Evolutionary conservation across 2,888 invertebrate genomes (phyloP).

Genomic region (Neoitamus cyanurus): DNA sequence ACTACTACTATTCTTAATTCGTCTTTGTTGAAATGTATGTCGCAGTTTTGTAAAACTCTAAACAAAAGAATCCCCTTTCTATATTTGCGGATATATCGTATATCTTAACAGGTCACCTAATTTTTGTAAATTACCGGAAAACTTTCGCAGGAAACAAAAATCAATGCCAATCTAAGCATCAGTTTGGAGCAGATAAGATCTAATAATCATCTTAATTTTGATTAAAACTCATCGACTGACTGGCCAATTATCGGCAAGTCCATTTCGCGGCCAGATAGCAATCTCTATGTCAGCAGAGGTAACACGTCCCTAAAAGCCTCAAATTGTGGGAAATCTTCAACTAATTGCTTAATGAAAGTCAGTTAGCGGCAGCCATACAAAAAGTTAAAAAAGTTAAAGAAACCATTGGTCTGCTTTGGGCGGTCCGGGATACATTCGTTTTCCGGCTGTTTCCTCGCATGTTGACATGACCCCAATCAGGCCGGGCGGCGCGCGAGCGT

Average conservation of each 20-base stretch:
- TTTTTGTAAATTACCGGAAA: not conserved
- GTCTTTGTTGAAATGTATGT: too few species aligned
- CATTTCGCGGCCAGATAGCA: not conserved
- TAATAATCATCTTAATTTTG: not conserved
- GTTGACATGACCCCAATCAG: slow-evolving; percentile 24
- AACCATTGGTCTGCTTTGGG: slow-evolving; percentile 20
- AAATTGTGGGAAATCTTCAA: not conserved
- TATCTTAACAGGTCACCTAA: too few species aligned
- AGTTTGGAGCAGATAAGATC: not conserved
- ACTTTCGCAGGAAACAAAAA: not conserved
- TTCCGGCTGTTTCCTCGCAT: slow-evolving; percentile 9
- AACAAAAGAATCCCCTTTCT: too few species aligned
- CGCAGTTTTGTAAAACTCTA: too few species aligned
- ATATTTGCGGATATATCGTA: too few species aligned
- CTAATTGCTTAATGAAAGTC: slow-evolving; percentile 29
- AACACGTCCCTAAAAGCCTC: not conserved
- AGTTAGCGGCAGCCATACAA: not conserved
- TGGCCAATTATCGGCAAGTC: not conserved
- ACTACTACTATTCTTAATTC: too few species aligned
- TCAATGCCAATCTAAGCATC: not conserved
- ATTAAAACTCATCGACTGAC: not conserved
- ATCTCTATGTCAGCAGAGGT: not conserved
- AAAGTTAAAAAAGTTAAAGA: not conserved
- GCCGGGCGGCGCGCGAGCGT: not conserved
- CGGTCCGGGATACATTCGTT: not conserved